Evolutionary conservation across 2,888 invertebrate genomes (phyloP).

Genomic region (Pammene fasciana): DNA sequence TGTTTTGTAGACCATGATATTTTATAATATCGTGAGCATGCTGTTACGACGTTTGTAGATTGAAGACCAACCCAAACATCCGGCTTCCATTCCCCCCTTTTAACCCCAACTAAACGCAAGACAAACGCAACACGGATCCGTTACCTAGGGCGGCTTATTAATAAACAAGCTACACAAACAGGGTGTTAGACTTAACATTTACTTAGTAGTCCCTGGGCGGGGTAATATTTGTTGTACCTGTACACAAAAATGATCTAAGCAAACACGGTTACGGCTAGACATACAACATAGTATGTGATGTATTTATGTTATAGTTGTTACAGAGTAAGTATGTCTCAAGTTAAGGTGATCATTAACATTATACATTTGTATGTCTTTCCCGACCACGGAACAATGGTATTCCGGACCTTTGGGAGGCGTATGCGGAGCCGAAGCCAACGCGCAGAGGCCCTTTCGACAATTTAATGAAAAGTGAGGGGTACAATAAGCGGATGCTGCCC

Average conservation of each 20-base stretch:
- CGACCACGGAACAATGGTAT: too few relatives aligned
- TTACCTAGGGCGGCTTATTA: constrained; percentile 22
- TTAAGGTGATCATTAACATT: too few relatives aligned
- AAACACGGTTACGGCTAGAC: background rate
- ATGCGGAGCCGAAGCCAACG: too few relatives aligned
- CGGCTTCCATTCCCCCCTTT: background rate
- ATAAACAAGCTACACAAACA: constrained; percentile 28
- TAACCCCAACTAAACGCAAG: constrained; percentile 21
- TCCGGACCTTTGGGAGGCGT: too few relatives aligned
- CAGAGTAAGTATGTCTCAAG: background rate
- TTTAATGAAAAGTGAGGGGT: too few relatives aligned
- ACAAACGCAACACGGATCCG: constrained; percentile 12
- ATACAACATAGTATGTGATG: background rate
- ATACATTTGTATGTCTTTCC: too few relatives aligned
- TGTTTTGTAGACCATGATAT: too few relatives aligned
- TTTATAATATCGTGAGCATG: too few relatives aligned
- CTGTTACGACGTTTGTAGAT: too few relatives aligned
- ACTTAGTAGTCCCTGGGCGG: constrained; percentile 5
- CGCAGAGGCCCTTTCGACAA: too few relatives aligned
- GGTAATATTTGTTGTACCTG: background rate
- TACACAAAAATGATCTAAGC: constrained; percentile 12
- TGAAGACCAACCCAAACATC: too few relatives aligned
- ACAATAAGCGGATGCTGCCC: too few relatives aligned
- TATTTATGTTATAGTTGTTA: background rate
- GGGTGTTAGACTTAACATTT: constrained; percentile 19